Conservation (phyloP, 2,113 vertebrate genomes). For the Pituophis catenifer region DNA sequence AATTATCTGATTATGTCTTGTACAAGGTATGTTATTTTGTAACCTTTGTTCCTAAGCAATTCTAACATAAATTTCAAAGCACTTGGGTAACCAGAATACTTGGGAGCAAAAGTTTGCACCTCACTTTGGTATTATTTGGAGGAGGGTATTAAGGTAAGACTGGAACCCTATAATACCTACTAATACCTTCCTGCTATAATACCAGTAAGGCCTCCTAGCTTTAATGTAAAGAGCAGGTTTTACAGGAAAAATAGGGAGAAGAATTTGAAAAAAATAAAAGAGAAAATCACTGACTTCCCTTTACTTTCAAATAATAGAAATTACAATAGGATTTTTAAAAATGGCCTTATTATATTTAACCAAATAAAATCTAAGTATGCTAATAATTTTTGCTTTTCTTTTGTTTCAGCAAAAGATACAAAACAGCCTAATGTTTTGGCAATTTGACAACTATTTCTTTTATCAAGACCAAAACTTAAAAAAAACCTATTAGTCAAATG, state of each 20-base stretch:
- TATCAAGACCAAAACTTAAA: constrained; percentile 42
- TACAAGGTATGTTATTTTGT: not conserved
- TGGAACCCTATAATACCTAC: not conserved
- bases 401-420: not conserved
- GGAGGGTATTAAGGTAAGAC: not conserved
- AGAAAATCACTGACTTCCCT: constrained; percentile 13
- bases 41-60: not conserved
- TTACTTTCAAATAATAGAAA: not conserved
- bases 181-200: not conserved
- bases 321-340: not conserved
- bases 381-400: constrained; percentile 13
- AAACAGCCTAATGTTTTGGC: constrained; percentile 9
- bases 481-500: constrained; percentile 58
- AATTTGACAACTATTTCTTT: not conserved
- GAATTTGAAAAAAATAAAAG: not conserved
- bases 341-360: constrained; percentile 7
- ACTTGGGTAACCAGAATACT: not conserved
- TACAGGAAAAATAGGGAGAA: not conserved
- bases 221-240: not conserved
- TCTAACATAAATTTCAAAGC: not conserved
- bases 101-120: not conserved
- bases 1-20: not conserved
- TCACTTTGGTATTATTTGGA: not conserved
- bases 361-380: constrained; percentile 2
- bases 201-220: not conserved